These are phyloP conservation scores for Cladopsammia gracilis DNA, from an alignment of 64 coral and sea anemone species.

Conservation along the genomic window DNA sequence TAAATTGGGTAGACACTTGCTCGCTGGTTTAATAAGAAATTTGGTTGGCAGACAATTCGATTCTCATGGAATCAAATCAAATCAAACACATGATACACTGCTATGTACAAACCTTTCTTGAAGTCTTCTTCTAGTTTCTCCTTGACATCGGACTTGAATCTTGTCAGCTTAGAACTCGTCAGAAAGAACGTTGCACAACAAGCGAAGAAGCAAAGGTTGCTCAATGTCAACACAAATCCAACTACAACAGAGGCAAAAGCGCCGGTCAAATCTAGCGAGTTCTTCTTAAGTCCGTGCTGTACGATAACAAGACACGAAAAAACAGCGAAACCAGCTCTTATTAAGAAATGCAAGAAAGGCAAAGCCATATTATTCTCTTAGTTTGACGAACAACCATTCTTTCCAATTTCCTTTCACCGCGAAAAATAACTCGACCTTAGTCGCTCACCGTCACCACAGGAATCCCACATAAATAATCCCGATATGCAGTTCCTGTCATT, in stretches of 20 bases:
- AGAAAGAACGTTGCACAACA: constrained; percentile 84
- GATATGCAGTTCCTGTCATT: no score
- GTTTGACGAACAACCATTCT: background rate
- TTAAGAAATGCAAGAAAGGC: constrained; percentile 26
- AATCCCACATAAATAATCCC: background rate
- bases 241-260: constrained; percentile 87
- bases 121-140: constrained; percentile 95
- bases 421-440: background rate
- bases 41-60: no score
- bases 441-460: background rate
- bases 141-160: constrained; percentile 90
- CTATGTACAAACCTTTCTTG: constrained; percentile 41
- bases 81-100: background rate
- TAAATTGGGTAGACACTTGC: no score
- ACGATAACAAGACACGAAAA: constrained; percentile 70
- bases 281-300: constrained; percentile 68
- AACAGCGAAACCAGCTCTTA: constrained; percentile 74
- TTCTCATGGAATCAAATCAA: no score
- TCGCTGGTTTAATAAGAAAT: no score
- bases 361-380: background rate
- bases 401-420: background rate
- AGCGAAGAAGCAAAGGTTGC: constrained; percentile 94
- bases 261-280: constrained; percentile 82
- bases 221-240: constrained; percentile 88
- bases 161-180: constrained; percentile 85